Evolutionary conservation across 2,113 vertebrate species (phyloP), one percentile per base, ranked within the genome.

Genomic region (Dendrocopos noguchii): DNA sequence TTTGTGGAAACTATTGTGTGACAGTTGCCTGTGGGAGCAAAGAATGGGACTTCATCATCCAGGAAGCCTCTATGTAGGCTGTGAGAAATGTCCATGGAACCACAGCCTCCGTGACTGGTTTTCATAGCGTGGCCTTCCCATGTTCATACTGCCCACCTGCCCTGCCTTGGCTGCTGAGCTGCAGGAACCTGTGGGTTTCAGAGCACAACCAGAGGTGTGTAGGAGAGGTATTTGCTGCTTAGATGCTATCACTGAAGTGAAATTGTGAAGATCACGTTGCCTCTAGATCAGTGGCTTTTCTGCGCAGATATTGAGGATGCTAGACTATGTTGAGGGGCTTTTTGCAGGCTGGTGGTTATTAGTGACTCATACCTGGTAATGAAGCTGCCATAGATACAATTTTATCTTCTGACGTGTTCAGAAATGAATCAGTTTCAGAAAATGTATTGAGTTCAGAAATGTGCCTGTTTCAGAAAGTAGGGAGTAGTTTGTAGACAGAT

Each of bases 331-430:
- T 29, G 44, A 91, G 22, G 25, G 27, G 4, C 80, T 91, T 84
- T 44, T 81, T 57, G 53, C 72, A 61, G 80, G 86, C 57, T 2
- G 1, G 27, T 52, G 53, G 18, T 81, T 94, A 65, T 79, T 78
- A 44, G 83, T 90, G 88, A 95, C 44, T 91, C 73, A 84, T 66
- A 29, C 63, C 47, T 93, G 44, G 47, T 90, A 92, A 94, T 85
- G 89, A 93, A 87, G 36, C 61, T 92, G 53, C 72, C 68, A 46
- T 20, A 77, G 67, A 47, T 52, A 42, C 0, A 50, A 19, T 85
- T 83, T 71, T 75, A 55, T 74, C 85, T 89, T 85, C 82, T 94
- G 79, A 60, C 3, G 19, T 47, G 44, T 53, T 15, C 33, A 50
- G 92, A n/a, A 36, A 13, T 25, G 22, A 12, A 52, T 52, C 50